Conservation (phyloP, 2,113 vertebrate species). For the Patagioenas fasciata region DNA sequence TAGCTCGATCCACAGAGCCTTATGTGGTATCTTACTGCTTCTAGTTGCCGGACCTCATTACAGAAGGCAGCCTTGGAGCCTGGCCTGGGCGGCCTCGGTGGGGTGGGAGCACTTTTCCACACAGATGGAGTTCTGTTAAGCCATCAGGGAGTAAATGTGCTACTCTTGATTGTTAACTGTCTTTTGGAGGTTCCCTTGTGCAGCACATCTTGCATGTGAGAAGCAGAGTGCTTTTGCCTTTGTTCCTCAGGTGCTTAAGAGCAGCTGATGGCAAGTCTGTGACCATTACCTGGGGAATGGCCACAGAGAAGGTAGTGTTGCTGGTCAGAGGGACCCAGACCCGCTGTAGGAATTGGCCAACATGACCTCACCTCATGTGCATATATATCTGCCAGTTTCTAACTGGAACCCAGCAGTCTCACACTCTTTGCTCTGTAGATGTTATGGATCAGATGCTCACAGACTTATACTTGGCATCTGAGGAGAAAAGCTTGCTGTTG, state of each 20-base stretch:
- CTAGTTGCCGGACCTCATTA: background rate
- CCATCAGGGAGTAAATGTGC: background rate
- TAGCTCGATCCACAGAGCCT: background rate
- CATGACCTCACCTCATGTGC: background rate
- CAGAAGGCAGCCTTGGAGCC: background rate
- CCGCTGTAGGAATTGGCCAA: background rate
- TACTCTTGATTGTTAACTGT: background rate
- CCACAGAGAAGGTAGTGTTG: background rate
- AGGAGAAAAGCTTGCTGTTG: background rate
- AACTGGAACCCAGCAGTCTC: background rate
- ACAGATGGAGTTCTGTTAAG: background rate
- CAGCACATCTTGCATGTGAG: fast-evolving
- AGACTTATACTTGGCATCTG: background rate
- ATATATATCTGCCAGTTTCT: background rate
- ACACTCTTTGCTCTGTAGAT: background rate
- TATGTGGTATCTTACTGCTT: fast-evolving
- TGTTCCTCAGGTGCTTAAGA: background rate
- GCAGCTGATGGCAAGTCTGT: background rate
- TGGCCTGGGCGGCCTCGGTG: fast-evolving
- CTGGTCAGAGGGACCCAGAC: background rate
- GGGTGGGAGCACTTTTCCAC: fast-evolving
- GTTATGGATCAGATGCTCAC: background rate
- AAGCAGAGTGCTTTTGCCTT: background rate
- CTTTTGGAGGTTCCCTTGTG: background rate
- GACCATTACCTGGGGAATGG: background rate